phyloP scores from a whole-genome alignment of 1,140 invertebrate species.

The Tribolium madens region DNA sequence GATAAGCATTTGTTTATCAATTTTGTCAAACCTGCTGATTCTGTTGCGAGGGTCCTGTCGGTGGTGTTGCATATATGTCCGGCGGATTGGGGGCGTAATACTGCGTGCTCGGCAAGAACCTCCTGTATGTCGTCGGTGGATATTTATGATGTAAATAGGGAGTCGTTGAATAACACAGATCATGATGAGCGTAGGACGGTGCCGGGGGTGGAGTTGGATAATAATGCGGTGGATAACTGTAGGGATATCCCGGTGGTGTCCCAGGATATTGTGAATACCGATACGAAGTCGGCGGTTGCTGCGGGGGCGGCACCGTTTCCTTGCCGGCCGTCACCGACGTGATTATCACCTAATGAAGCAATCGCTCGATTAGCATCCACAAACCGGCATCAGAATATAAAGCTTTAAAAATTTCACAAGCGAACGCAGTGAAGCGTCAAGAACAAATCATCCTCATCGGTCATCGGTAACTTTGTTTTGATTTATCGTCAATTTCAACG shows the following conservation, averaged over 20 bases:
- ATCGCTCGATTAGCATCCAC: background rate
- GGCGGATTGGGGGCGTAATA: constrained; percentile 64
- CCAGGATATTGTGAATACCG: constrained; percentile 57
- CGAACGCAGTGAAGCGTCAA: background rate
- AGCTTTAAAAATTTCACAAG: background rate
- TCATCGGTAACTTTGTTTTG: background rate
- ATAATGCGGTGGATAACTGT: constrained; percentile 70
- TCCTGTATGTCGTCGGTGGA: constrained; percentile 53
- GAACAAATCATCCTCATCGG: background rate
- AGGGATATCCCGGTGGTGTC: constrained; percentile 56
- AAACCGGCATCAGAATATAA: too few relatives aligned
- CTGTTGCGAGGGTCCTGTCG: constrained; percentile 51
- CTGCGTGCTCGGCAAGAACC: constrained; percentile 55
- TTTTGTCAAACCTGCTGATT: constrained; percentile 20
- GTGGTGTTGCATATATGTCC: constrained; percentile 58
- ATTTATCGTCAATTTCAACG: background rate
- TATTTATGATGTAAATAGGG: constrained; percentile 56
- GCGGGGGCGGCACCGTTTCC: constrained; percentile 55
- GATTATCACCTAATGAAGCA: constrained; percentile 61
- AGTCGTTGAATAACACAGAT: constrained; percentile 63
- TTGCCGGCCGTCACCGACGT: constrained; percentile 63
- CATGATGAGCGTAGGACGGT: constrained; percentile 62
- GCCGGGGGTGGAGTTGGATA: constrained; percentile 65
- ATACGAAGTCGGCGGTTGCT: constrained; percentile 50
- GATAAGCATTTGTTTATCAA: background rate